phyloP scores from a whole-genome alignment of 2,113 vertebrate genomes.

The Perca flavescens region DNA sequence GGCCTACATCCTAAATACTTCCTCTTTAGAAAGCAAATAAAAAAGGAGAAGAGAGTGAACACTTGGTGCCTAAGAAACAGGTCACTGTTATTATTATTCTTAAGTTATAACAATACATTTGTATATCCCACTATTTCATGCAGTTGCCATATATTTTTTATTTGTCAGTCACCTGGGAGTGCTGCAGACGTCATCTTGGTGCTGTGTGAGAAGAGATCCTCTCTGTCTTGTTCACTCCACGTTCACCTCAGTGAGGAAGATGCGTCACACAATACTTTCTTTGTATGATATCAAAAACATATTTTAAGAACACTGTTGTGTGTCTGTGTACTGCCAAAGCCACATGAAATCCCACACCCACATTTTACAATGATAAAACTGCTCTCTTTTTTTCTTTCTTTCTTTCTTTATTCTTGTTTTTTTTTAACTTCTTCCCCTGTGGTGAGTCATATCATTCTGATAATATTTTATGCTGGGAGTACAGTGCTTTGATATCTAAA shows the following conservation, averaged over 20 bases:
- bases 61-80: constrained; percentile 21
- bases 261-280: constrained; percentile 35
- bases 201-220: neutral
- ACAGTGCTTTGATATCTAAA: constrained; percentile 73
- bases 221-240: neutral
- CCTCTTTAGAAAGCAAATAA: constrained; percentile 68
- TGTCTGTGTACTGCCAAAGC: constrained; percentile 12
- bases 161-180: neutral
- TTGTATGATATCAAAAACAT: constrained; percentile 50
- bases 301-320: constrained; percentile 11
- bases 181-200: neutral
- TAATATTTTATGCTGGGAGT: constrained; percentile 66
- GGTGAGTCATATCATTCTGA: constrained; percentile 67
- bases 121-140: neutral
- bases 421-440: constrained; percentile 23
- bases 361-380: constrained; percentile 4
- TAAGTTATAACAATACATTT: neutral
- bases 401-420: neutral
- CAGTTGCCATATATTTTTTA: neutral
- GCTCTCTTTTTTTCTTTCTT: constrained; percentile 1
- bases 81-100: neutral
- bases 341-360: neutral
- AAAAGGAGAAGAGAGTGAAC: constrained; percentile 45
- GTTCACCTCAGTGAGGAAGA: constrained; percentile 38
- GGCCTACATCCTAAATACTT: constrained; percentile 76